phyloP scores from a whole-genome alignment of 1,140 invertebrate genomes.

The Probaryconus sp. region DNA sequence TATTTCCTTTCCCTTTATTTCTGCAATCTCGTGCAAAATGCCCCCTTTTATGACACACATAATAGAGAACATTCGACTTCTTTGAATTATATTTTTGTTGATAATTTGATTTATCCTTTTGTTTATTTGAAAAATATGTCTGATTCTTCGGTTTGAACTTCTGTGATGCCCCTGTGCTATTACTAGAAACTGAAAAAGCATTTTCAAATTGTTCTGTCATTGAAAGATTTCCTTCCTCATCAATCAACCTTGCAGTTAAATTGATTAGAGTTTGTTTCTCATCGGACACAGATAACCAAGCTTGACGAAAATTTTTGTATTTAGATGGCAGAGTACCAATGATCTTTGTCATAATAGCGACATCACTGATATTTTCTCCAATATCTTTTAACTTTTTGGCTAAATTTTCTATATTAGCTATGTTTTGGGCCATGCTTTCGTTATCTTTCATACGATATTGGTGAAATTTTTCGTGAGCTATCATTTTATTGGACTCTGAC shows the following conservation, averaged over 20 bases:
- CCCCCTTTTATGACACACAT: not conserved
- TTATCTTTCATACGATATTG: constrained; percentile 66
- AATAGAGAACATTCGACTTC: not conserved
- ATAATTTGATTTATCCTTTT: too few species aligned
- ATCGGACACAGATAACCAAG: constrained; percentile 69
- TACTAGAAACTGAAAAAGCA: not conserved
- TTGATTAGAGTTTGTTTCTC: constrained; percentile 67
- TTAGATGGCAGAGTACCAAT: constrained; percentile 45
- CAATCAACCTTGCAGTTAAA: constrained; percentile 69
- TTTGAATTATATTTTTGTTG: too few species aligned
- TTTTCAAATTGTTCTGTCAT: constrained; percentile 6
- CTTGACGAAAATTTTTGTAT: constrained; percentile 67
- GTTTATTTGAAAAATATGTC: not conserved
- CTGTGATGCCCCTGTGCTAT: not conserved
- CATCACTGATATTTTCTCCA: constrained; percentile 68
- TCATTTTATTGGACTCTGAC: constrained; percentile 68
- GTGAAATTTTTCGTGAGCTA: constrained; percentile 70
- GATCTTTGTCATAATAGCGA: constrained; percentile 69
- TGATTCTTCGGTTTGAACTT: not conserved
- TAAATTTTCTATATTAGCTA: constrained; percentile 69
- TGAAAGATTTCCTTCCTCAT: constrained; percentile 63
- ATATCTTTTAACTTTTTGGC: constrained; percentile 67
- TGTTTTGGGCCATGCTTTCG: constrained; percentile 68
- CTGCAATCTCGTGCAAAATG: not conserved
- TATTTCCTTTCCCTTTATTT: not conserved